Percentiles rank a stretch among this genome's conserved stretches.
Conservation (phyloP, 2,113 vertebrate genomes). For the Callopanchax toddi region DNA sequence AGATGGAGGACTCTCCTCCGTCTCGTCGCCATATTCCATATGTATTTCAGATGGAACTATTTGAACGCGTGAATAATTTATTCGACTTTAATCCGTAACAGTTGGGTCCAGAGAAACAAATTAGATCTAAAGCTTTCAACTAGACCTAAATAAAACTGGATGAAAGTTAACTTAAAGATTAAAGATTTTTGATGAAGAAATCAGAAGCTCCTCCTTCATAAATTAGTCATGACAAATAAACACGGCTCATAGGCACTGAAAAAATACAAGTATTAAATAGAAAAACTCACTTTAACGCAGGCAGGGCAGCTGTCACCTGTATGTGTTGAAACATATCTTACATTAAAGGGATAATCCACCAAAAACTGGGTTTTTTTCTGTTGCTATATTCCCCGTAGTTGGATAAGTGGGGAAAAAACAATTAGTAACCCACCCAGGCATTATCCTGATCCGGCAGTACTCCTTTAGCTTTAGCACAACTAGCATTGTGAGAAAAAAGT, state of each 20-base stretch:
- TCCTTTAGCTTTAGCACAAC: no score
- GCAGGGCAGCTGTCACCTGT: constrained; percentile 17
- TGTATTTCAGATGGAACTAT: constrained; percentile 62
- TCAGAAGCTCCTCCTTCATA: constrained; percentile 69
- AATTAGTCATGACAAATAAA: constrained; percentile 76
- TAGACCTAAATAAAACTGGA: constrained; percentile 57
- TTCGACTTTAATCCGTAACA: constrained; percentile 68
- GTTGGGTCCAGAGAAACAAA: constrained; percentile 60
- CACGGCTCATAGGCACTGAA: constrained; percentile 38
- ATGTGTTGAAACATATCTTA: no score
- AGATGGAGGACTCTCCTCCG: constrained; percentile 22
- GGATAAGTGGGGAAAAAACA: no score
- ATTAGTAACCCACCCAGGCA: no score
- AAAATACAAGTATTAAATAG: constrained; percentile 34
- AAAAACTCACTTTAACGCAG: constrained; percentile 44
- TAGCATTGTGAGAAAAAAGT: no score
- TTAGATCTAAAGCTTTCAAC: constrained; percentile 65
- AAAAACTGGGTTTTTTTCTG: no score
- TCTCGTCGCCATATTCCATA: constrained; percentile 41
- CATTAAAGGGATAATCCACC: no score
- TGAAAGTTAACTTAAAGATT: constrained; percentile 71
- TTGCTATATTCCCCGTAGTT: no score
- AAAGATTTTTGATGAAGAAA: constrained; percentile 74
- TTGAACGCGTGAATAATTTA: constrained; percentile 74
- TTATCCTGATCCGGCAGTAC: no score